Conservation (phyloP, 2,888 invertebrate species). For the Cordilura impudica region DNA sequence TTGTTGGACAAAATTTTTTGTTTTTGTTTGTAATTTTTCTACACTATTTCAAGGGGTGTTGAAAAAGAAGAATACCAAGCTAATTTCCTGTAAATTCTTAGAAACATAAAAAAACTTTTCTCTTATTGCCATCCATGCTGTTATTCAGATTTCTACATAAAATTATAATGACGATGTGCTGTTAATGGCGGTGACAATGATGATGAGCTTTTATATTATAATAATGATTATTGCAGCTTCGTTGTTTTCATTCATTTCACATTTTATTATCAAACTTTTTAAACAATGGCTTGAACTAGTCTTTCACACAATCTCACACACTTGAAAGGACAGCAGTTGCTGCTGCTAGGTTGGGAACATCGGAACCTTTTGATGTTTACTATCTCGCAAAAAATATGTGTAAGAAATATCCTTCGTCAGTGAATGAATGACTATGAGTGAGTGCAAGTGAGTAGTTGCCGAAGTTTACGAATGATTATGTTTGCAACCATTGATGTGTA, state of each 20-base stretch:
- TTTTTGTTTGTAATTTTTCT: too few species aligned
- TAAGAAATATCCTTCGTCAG: background rate
- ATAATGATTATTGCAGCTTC: conserved; percentile 7
- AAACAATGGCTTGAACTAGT: conserved; percentile 21
- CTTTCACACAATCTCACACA: background rate
- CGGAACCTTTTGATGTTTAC: too few species aligned
- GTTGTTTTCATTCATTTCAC: background rate
- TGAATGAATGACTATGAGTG: background rate
- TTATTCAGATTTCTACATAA: background rate
- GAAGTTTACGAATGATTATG: conserved; percentile 31
- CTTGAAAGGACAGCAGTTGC: background rate
- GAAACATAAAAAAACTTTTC: too few species aligned
- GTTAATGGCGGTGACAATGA: conserved; percentile 16
- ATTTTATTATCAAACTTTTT: background rate
- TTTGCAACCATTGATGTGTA: conserved; percentile 33
- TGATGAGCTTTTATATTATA: conserved; percentile 37
- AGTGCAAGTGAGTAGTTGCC: background rate
- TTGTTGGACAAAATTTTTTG: too few species aligned
- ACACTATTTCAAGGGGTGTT: too few species aligned
- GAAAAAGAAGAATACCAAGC: too few species aligned
- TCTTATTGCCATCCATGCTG: too few species aligned
- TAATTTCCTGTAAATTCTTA: too few species aligned
- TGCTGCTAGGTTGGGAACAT: too few species aligned
- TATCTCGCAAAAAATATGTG: too few species aligned
- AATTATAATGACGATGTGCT: background rate